Conservation (phyloP, 2,888 invertebrate genomes). For the Timandra comae region DNA sequence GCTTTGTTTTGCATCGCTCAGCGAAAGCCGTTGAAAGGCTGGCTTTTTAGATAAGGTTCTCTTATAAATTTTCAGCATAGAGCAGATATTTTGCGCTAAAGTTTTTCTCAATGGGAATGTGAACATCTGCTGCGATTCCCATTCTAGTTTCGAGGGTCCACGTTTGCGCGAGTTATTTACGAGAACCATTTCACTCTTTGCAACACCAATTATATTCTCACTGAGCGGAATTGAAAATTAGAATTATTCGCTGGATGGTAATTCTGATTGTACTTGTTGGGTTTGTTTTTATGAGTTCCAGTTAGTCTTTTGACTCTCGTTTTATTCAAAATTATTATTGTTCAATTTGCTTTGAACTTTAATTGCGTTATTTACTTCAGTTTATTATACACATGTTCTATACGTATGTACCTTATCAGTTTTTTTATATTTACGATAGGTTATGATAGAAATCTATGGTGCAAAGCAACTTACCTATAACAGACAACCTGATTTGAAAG, state of each 20-base stretch:
- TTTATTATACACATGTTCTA: no score
- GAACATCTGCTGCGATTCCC: slow-evolving; percentile 57
- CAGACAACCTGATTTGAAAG: slow-evolving; percentile 91
- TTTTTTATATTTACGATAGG: no score
- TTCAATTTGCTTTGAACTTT: no score
- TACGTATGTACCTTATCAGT: no score
- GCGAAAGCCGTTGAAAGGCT: slow-evolving; percentile 66
- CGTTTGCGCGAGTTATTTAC: slow-evolving; percentile 47
- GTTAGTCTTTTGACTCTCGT: no score
- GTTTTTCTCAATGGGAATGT: slow-evolving; percentile 63
- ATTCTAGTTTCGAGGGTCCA: slow-evolving; percentile 53
- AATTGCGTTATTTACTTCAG: no score
- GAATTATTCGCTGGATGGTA: slow-evolving; percentile 24
- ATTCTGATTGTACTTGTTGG: no score
- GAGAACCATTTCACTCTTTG: slow-evolving; percentile 44
- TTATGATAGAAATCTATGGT: no score
- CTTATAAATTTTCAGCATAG: slow-evolving; percentile 66
- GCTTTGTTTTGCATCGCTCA: slow-evolving; percentile 73
- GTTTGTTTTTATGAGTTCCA: no score
- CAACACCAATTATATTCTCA: slow-evolving; percentile 39
- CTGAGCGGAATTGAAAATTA: slow-evolving; percentile 36
- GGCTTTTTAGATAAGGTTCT: slow-evolving; percentile 73
- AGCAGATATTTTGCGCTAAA: slow-evolving; percentile 56
- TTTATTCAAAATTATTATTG: no score
- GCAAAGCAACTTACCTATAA: slow-evolving; percentile 93